Percentiles rank a stretch among this genome's conserved stretches.
phyloP scores from a whole-genome alignment of 2,888 invertebrate species.

The Drosophila mimica region DNA sequence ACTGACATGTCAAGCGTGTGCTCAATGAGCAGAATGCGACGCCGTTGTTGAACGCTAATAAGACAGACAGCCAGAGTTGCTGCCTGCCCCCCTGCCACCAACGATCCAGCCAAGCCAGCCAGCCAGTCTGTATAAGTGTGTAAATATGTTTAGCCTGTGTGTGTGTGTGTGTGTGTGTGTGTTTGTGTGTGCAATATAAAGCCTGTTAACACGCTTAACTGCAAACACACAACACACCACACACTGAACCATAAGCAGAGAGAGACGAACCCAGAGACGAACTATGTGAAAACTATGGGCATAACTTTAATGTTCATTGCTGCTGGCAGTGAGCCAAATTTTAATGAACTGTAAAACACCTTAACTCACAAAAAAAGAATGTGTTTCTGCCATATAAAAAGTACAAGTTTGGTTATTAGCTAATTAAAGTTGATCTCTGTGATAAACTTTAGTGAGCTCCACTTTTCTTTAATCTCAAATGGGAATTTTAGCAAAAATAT shows the following conservation, averaged over 20 bases:
- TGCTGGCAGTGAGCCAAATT: constrained; percentile 76
- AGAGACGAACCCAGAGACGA: constrained; percentile 50
- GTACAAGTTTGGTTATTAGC: constrained; percentile 22
- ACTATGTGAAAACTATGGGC: constrained; percentile 55
- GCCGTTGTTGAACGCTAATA: constrained; percentile 67
- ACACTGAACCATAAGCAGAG: constrained; percentile 43
- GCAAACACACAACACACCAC: constrained; percentile 56
- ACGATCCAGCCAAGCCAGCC: constrained; percentile 11
- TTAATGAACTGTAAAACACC: constrained; percentile 72
- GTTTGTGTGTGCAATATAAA: constrained; percentile 63
- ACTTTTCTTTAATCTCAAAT: not conserved
- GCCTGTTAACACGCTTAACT: constrained; percentile 81
- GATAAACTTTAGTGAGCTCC: not conserved
- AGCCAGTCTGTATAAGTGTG: constrained; percentile 32
- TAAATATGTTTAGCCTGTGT: constrained; percentile 15
- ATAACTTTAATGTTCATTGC: constrained; percentile 78
- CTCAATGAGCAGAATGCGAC: constrained; percentile 56
- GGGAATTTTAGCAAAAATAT: not conserved
- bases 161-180: constrained; percentile 36
- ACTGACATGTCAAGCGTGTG: constrained; percentile 52
- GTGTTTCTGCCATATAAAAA: not conserved
- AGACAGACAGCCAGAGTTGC: constrained; percentile 48
- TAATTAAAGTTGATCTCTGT: constrained; percentile 14
- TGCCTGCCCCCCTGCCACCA: constrained; percentile 23
- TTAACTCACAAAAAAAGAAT: constrained; percentile 14